Percentiles rank a stretch among this genome's conserved stretches.
phyloP scores from a whole-genome alignment of 2,113 vertebrate genomes.

The Cygnus buccinator region DNA sequence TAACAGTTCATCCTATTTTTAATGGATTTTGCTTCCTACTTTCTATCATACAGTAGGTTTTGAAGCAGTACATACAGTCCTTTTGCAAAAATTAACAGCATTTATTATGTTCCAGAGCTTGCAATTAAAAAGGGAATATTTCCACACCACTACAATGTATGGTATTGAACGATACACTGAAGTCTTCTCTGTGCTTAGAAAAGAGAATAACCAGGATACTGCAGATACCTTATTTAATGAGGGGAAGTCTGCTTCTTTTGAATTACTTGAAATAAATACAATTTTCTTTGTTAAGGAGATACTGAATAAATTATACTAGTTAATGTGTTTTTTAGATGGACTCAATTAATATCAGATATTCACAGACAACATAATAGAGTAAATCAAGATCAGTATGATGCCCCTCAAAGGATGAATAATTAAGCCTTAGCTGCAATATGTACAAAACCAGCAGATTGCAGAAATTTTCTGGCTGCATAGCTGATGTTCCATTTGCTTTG shows the following conservation, averaged over 20 bases:
- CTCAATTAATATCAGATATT: conserved; percentile 37
- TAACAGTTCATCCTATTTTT: neutral
- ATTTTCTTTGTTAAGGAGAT: conserved; percentile 42
- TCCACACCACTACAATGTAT: neutral
- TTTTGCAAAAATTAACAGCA: neutral
- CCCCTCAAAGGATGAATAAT: neutral
- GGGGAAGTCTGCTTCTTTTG: neutral
- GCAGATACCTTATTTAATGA: neutral
- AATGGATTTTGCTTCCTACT: neutral
- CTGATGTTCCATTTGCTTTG: neutral
- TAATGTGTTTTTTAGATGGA: conserved; percentile 36
- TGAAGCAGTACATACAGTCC: neutral
- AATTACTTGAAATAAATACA: conserved; percentile 34
- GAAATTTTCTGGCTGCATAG: neutral
- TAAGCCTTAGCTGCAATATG: neutral
- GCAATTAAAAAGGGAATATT: conserved; percentile 9
- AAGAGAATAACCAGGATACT: neutral
- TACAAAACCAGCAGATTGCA: neutral
- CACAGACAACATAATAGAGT: conserved; percentile 10
- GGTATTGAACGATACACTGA: neutral
- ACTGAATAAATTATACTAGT: conserved; percentile 39
- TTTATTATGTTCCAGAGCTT: neutral
- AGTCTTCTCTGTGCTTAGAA: neutral
- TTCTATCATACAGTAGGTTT: neutral
- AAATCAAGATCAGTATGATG: conserved; percentile 24